Evolutionary conservation across 2,888 invertebrate genomes (phyloP), one percentile per base, ranked within the genome.

Genomic region (Kryphioiulus occultus): DNA sequence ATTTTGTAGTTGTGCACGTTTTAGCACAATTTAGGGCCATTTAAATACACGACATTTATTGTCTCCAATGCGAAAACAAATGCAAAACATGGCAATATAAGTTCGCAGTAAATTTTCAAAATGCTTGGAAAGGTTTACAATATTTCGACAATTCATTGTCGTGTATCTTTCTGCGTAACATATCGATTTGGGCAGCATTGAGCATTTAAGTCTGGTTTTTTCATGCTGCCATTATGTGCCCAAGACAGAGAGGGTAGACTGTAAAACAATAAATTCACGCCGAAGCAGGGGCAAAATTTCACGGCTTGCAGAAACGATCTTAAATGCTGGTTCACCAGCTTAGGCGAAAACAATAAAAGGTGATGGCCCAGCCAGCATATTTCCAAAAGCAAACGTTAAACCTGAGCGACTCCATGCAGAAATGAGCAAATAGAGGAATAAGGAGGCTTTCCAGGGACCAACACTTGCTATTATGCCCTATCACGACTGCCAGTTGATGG

Each of bases 301-400:
- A 68, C 59, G 59, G 59, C 59, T 68, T 68, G 59, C 59, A 68
- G 59, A 68, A 68, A 68, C 59, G 59, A 68, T 68, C 59, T 68
- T 68, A 68, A 68, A 68, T 68, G 59, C 59, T 68, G 59, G 59
- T 68, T 68, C 59, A 68, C 59, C 59, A 22, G 59, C 59, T 68
- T 68, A 68, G 59, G 59, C n/a, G 59, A 68, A 68, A 68, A 68
- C 59, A 68, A 68, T 68, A 68, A 68, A 68, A 68, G 59, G 59
- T 68, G 59, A 68, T 68, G 59, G 59, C 59, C 59, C 59, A n/a
- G 22, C 59, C 59, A 68, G 59, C 59, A 68, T 22, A 68, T 68
- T 68, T 68, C 22, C 59, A 68, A 68, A 68, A 19, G 59, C 59
- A 68, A 53, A 53, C 53, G 53, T 53, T 53, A 53, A 53, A 53